These are phyloP conservation scores for Saimiri boliviensis DNA, from an alignment of 2,113 vertebrate species.

Conservation along the genomic window DNA sequence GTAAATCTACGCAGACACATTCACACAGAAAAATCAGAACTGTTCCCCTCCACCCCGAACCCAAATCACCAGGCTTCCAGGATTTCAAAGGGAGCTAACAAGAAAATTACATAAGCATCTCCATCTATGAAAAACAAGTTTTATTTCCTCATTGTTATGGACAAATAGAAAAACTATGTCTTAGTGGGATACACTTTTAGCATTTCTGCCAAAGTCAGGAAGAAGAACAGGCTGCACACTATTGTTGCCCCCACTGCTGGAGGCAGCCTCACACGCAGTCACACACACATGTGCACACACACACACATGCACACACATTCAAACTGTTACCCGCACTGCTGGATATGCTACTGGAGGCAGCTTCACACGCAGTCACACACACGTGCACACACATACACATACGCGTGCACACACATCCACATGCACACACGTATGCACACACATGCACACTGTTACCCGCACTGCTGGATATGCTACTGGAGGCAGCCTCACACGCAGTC, in stretches of 20 bases:
- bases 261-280: not conserved
- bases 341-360: not conserved
- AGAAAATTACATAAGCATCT: not conserved
- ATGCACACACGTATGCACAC: too few relatives aligned
- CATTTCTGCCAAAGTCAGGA: not conserved
- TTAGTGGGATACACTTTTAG: not conserved
- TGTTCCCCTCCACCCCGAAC: fast-evolving
- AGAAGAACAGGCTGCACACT: not conserved
- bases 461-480: too few relatives aligned
- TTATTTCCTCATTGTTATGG: not conserved
- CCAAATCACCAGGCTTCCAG: not conserved
- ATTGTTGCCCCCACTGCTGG: not conserved
- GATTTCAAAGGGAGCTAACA: not conserved
- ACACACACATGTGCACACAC: fast-evolving
- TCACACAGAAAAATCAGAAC: not conserved
- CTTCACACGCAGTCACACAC: not conserved
- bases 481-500: too few relatives aligned
- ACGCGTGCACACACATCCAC: fast-evolving
- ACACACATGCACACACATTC: not conserved
- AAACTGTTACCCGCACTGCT: not conserved
- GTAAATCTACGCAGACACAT: not conserved
- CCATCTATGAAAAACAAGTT: not conserved
- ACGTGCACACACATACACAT: fast-evolving
- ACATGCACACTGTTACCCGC: too few relatives aligned
- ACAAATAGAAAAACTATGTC: not conserved